Evolutionary conservation across 2,888 invertebrate species (phyloP).

Genomic region (Mycalesis mineus): DNA sequence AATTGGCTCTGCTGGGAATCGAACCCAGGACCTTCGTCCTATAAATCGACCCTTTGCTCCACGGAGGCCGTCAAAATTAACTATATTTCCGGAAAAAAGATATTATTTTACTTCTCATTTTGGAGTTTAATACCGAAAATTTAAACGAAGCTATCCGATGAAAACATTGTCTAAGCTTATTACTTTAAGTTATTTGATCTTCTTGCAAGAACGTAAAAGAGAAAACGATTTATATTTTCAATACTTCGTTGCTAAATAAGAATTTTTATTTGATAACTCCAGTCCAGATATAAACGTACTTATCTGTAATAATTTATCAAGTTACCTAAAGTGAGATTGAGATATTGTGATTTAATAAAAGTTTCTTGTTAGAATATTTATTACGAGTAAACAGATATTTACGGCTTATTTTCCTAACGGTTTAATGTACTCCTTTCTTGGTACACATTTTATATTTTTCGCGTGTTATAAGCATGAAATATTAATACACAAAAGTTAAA

Average conservation of each 20-base stretch:
- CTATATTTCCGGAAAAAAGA: too few relatives aligned
- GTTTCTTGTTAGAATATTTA: too few relatives aligned
- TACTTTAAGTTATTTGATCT: slow-evolving; percentile 1
- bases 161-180: not conserved
- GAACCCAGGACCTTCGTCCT: too few relatives aligned
- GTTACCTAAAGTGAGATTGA: too few relatives aligned
- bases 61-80: too few relatives aligned
- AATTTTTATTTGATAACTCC: slow-evolving; percentile 1
- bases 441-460: slow-evolving; percentile 9
- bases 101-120: not conserved
- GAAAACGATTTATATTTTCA: slow-evolving; percentile 5
- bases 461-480: too few relatives aligned
- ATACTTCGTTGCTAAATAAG: not conserved
- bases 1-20: too few relatives aligned
- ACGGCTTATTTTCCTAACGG: not conserved
- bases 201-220: not conserved
- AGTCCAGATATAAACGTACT: not conserved
- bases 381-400: not conserved
- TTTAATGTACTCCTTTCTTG: not conserved
- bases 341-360: too few relatives aligned
- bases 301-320: not conserved
- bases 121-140: not conserved
- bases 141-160: not conserved
- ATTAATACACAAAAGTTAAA: too few relatives aligned
- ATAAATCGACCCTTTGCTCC: too few relatives aligned